Conservation (phyloP, 1,140 invertebrate genomes). For the Drosophila paulistorum region DNA sequence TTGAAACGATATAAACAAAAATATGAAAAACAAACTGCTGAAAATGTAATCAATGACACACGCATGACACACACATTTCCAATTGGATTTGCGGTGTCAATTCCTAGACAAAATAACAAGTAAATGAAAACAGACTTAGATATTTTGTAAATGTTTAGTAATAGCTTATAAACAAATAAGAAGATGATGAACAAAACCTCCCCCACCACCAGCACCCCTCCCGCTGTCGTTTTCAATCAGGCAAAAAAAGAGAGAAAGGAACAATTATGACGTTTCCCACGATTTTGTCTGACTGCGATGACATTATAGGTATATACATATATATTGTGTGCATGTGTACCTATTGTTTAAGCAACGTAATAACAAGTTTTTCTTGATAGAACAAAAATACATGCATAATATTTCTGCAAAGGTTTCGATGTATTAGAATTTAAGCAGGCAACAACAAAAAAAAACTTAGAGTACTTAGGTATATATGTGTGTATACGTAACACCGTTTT, state of each 20-base stretch:
- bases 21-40: constrained; percentile 4
- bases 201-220: neutral
- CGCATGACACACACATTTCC: constrained; percentile 1
- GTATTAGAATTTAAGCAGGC: neutral
- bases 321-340: neutral
- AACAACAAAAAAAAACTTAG: constrained; percentile 17
- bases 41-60: constrained; percentile 9
- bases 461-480: neutral
- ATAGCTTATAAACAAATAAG: neutral
- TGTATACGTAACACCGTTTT: constrained; percentile 14
- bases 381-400: constrained; percentile 37
- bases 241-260: constrained; percentile 8
- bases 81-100: constrained; percentile 1
- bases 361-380: constrained; percentile 8
- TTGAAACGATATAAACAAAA: constrained; percentile 3
- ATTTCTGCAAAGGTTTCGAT: constrained; percentile 38
- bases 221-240: constrained; percentile 6
- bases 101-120: constrained; percentile 4
- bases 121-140: constrained; percentile 1
- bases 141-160: constrained; percentile 10
- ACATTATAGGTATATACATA: constrained; percentile 14
- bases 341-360: constrained; percentile 14
- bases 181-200: neutral
- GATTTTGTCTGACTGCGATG: neutral
- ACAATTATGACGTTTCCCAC: constrained; percentile 22